A percentile compares a stretch with the other conserved stretches of the same genome.
phyloP scores from a whole-genome alignment of 2,113 vertebrate genomes.

The Dasyprocta punctata region DNA sequence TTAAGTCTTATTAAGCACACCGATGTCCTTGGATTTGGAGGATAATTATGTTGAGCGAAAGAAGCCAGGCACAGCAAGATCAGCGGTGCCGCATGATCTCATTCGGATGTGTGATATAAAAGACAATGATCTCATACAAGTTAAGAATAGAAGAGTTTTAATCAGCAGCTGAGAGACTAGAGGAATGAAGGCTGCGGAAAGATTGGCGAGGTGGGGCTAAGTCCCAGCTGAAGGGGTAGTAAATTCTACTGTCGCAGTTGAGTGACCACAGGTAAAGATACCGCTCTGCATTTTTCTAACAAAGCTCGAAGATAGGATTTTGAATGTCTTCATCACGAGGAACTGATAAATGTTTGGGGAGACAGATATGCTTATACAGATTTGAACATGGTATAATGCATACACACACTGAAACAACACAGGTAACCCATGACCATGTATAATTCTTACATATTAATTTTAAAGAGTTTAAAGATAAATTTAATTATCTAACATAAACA shows the following conservation, averaged over 20 bases:
- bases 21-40: background rate
- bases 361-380: background rate
- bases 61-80: background rate
- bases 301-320: background rate
- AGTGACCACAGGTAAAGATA: background rate
- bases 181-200: no score
- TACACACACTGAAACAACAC: fast-evolving
- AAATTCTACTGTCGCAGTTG: no score
- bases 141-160: background rate
- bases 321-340: background rate
- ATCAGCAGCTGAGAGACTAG: no score
- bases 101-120: background rate
- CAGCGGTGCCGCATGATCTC: background rate
- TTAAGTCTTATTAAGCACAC: background rate
- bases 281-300: background rate
- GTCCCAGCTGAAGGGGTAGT: background rate
- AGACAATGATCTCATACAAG: background rate
- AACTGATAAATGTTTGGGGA: background rate
- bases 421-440: no score
- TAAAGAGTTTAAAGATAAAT: background rate
- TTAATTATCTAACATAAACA: background rate
- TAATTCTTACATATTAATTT: background rate
- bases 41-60: background rate
- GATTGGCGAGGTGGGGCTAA: background rate
- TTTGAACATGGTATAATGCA: background rate